A percentile compares a stretch with the other conserved stretches of the same genome.
phyloP scores from a whole-genome alignment of 2,797 vertebrate species.

The Tachyglossus aculeatus region DNA sequence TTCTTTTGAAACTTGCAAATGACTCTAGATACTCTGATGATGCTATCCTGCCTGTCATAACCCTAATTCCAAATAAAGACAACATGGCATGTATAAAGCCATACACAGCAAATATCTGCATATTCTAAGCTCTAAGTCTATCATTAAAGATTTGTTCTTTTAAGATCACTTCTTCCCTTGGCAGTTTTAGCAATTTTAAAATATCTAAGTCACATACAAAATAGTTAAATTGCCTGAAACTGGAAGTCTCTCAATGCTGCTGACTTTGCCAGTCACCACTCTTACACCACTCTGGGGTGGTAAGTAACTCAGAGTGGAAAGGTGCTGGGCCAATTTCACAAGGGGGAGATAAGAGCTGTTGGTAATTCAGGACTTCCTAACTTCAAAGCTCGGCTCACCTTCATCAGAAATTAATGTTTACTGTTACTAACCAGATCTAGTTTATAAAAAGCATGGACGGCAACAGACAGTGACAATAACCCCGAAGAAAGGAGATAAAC shows the following conservation, averaged over 20 bases:
- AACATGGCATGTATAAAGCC: neutral
- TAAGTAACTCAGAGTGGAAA: slow-evolving; percentile 26
- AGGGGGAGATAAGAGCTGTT: slow-evolving; percentile 45
- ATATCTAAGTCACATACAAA: neutral
- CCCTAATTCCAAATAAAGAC: neutral
- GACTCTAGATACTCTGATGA: neutral
- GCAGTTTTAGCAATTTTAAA: neutral
- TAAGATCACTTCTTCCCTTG: neutral
- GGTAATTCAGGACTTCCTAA: slow-evolving; percentile 47
- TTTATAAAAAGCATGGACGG: slow-evolving; percentile 20
- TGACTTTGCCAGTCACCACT: neutral
- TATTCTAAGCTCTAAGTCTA: neutral
- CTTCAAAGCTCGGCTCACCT: slow-evolving; percentile 50
- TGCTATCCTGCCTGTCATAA: neutral
- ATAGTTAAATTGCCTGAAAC: neutral
- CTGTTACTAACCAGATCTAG: slow-evolving; percentile 45
- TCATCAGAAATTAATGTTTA: slow-evolving; percentile 51
- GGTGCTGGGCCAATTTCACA: slow-evolving; percentile 21
- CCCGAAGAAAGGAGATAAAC: slow-evolving; percentile 48
- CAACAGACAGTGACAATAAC: slow-evolving; percentile 29
- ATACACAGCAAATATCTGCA: neutral
- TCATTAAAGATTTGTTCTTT: neutral
- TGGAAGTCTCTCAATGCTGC: neutral
- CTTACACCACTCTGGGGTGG: neutral
- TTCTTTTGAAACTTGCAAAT: neutral